Conservation (phyloP, 2,888 invertebrate species). For the Melanophora roralis region DNA sequence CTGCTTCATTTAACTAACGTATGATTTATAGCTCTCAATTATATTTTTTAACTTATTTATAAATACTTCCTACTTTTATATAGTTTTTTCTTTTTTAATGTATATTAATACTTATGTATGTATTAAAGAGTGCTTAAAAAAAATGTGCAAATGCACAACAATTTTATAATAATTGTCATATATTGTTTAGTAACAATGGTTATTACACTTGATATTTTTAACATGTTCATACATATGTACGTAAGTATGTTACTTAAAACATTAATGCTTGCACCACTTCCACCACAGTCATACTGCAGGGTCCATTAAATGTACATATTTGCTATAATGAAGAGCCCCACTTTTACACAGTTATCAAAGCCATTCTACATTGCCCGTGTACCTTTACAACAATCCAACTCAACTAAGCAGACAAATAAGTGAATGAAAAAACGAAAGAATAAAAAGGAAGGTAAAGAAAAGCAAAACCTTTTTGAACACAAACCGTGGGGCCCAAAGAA, state of each 20-base stretch:
- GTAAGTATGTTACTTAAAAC: background rate
- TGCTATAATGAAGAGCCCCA: background rate
- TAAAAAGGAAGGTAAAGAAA: background rate
- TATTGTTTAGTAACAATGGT: slow-evolving; percentile 38
- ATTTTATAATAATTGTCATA: slow-evolving; percentile 43
- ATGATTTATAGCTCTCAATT: background rate
- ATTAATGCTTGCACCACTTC: background rate
- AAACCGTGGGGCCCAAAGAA: slow-evolving; percentile 7
- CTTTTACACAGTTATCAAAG: background rate
- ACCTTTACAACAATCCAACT: background rate
- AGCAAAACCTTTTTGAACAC: slow-evolving; percentile 7
- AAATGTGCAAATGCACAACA: slow-evolving; percentile 5
- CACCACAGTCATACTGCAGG: background rate
- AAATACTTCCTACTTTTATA: background rate
- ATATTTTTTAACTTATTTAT: background rate
- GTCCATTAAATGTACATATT: slow-evolving; percentile 9
- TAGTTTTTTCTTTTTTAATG: background rate
- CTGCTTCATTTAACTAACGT: background rate
- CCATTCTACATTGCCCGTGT: background rate
- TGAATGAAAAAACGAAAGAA: background rate
- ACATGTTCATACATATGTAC: no score
- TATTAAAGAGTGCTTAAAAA: background rate
- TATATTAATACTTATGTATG: slow-evolving; percentile 5
- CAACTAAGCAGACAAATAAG: slow-evolving; percentile 1
- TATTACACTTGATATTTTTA: slow-evolving; percentile 47